Percentiles rank a stretch among this genome's conserved stretches.
Conservation (phyloP, 2,888 invertebrate species). For the Clostera curtula region DNA sequence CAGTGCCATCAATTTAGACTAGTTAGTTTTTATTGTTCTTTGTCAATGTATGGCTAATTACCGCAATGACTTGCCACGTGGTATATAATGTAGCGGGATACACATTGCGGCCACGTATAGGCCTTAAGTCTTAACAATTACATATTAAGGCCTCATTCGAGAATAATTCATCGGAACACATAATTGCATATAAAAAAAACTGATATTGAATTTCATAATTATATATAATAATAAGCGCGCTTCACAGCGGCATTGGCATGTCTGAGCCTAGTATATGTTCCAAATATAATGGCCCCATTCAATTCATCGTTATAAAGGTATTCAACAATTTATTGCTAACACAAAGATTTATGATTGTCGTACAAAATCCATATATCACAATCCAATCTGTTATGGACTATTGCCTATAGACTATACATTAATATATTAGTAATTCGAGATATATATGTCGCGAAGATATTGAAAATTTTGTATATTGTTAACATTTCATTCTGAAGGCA, state of each 20-base stretch:
- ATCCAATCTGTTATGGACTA: slow-evolving; percentile 24
- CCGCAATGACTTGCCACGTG: too few relatives aligned
- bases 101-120: too few relatives aligned
- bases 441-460: slow-evolving; percentile 24
- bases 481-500: too few relatives aligned
- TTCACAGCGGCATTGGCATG: too few relatives aligned
- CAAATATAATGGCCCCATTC: slow-evolving; percentile 17
- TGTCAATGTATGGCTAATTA: too few relatives aligned
- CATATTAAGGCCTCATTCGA: slow-evolving; percentile 8
- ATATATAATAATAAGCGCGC: too few relatives aligned
- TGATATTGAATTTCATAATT: too few relatives aligned
- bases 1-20: too few relatives aligned
- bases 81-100: too few relatives aligned
- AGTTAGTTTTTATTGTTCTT: too few relatives aligned
- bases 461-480: slow-evolving; percentile 3
- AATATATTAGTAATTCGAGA: slow-evolving; percentile 45
- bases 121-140: slow-evolving; percentile 4
- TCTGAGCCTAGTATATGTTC: slow-evolving; percentile 4
- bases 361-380: slow-evolving; percentile 32
- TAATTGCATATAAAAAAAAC: background rate
- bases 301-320: slow-evolving; percentile 13
- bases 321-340: slow-evolving; percentile 20
- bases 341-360: slow-evolving; percentile 23
- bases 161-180: background rate
- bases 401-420: slow-evolving; percentile 33